Evolutionary conservation across 2,113 vertebrate species (phyloP).

Genomic region (Scolopax mira): DNA sequence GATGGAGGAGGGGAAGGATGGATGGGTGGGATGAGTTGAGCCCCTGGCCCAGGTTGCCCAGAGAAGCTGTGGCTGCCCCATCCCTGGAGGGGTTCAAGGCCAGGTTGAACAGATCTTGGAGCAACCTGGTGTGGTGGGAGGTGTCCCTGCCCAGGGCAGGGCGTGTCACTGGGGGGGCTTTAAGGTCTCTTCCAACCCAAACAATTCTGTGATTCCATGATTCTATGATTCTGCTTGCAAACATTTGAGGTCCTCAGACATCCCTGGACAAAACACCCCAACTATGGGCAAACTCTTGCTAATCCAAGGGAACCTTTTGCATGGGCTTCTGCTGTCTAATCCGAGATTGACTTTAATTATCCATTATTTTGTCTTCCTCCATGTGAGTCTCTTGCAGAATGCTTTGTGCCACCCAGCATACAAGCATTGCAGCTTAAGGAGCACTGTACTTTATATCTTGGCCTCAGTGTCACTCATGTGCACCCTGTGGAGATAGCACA

Average conservation of each 20-base stretch:
- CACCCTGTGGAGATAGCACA: background rate
- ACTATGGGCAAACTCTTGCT: background rate
- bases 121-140: background rate
- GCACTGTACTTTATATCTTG: background rate
- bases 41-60: background rate
- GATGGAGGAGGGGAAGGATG: too few species aligned
- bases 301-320: background rate
- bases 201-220: background rate
- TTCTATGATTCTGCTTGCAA: background rate
- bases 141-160: background rate
- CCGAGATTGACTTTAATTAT: constrained; percentile 39
- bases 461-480: constrained; percentile 15
- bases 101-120: background rate
- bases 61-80: background rate
- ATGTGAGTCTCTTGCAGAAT: background rate
- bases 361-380: constrained; percentile 22
- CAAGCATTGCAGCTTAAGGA: background rate
- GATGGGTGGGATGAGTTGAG: too few species aligned
- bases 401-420: constrained; percentile 30
- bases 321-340: constrained; percentile 12
- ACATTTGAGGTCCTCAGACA: background rate
- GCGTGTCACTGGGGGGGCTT: background rate
- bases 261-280: background rate
- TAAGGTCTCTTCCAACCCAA: background rate
- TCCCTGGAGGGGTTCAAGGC: background rate